phyloP scores from a whole-genome alignment of 2,797 vertebrate genomes.

The Phalanger gymnotis region DNA sequence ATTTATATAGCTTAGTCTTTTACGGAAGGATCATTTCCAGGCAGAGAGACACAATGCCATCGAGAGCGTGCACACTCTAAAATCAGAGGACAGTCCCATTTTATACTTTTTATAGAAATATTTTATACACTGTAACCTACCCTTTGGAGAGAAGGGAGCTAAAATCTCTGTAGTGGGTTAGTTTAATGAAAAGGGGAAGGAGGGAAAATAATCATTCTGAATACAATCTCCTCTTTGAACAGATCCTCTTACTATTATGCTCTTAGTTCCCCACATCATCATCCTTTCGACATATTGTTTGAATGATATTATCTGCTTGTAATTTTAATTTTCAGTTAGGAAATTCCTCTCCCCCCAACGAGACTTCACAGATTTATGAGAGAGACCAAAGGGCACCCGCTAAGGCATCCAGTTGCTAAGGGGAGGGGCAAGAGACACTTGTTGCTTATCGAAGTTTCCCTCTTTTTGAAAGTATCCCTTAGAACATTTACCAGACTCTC shows the following conservation, averaged over 20 bases:
- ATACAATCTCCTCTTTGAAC: background rate
- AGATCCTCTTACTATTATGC: background rate
- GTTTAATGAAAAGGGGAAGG: background rate
- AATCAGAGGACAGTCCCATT: background rate
- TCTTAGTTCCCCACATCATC: background rate
- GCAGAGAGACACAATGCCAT: background rate
- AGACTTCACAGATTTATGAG: background rate
- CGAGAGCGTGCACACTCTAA: background rate
- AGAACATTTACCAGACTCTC: too few species aligned
- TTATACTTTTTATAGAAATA: background rate
- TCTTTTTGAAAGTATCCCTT: too few species aligned
- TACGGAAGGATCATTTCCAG: background rate
- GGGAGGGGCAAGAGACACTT: background rate
- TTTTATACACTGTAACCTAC: background rate
- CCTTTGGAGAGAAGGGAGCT: background rate
- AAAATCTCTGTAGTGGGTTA: background rate
- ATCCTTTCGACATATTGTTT: background rate
- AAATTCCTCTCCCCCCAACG: background rate
- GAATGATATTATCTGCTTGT: background rate
- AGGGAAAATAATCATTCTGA: background rate
- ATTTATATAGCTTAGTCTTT: background rate
- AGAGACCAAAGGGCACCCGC: background rate
- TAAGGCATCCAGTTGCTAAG: too few species aligned
- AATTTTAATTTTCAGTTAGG: background rate
- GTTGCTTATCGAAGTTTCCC: too few species aligned